Base-by-base conservation (phyloP, 2,888 invertebrate genomes). In the Sphinx pinastri region DNA sequence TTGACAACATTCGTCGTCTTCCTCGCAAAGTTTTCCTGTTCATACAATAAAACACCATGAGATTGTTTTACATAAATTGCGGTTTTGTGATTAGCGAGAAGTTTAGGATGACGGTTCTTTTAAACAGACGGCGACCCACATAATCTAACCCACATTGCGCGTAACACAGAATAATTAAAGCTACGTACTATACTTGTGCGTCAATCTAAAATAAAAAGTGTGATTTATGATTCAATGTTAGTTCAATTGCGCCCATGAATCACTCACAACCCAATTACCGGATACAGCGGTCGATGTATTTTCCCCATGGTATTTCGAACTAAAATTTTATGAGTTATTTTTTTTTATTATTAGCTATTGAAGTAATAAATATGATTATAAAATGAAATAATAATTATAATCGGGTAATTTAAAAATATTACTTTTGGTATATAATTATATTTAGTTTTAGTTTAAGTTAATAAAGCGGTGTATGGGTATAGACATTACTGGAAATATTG, bases 171-270 rank as follows among this genome's bases (percentile, higher is more conserved):
- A 70, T 71, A 73, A 68, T 71, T 73, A 70, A 73, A 75, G 73
- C 45, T 69, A 51, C 59, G 38, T 70, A 75, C 59, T 73, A 47
- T 51, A 51, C 70, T 71, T 76, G 80, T 88, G 84, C 88, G 88
- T 88, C 88, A 89, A 84, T 85, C 71, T 67, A 69, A 78, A 81
- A 81, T 78, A 80, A 80, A 81, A 82, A 76, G 73, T 77, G 68
- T 70, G 47, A 77, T 78, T 38, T 38, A 78, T 88, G 87, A 88
- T 80, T 88, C 87, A 88, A 74, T 74, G 67, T 72, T 59, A 45
- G 49, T 49, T 57, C 70, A 70, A 67, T 70, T 67, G 70, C 8
- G 57, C 31, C 3, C 14, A 49, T 70, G 70, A 70, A 57, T 70
- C 70, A 70, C 70, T 68, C 70, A 72, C 68, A 70, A 73, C 72